Evolutionary conservation across 2,113 vertebrate genomes (phyloP).

Genomic region (Aegotheles bennettii): DNA sequence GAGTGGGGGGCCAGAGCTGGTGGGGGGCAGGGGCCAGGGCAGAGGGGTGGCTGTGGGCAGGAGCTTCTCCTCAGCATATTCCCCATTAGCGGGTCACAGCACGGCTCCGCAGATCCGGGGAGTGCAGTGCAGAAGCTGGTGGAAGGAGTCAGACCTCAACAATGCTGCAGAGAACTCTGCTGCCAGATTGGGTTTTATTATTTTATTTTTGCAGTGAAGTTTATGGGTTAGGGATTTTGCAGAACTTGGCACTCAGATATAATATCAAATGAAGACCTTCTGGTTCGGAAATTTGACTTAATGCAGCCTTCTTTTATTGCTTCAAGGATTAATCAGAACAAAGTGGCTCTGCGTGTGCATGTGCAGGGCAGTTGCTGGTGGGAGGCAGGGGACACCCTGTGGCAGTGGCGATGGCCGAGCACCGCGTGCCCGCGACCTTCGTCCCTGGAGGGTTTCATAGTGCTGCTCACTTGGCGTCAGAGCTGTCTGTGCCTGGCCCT

Average conservation of each 20-base stretch:
- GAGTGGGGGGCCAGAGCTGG: neutral
- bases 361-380: neutral
- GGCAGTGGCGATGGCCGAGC: neutral
- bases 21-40: neutral
- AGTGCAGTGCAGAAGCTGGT: neutral
- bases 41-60: fast-evolving
- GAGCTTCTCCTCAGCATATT: fast-evolving
- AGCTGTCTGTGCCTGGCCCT: fast-evolving
- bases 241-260: constrained; percentile 36
- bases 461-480: fast-evolving
- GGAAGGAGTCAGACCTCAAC: constrained; percentile 45
- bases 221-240: constrained; percentile 48
- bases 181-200: constrained; percentile 34
- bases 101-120: neutral
- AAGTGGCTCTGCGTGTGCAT: constrained; percentile 35
- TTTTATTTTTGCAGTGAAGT: constrained; percentile 28
- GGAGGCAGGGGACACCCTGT: constrained; percentile 7
- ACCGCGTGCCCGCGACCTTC: neutral
- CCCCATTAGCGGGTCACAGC: neutral
- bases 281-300: constrained; percentile 58
- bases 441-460: fast-evolving
- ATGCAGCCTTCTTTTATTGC: constrained; percentile 49
- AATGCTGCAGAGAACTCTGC: constrained; percentile 14
- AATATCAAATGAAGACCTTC: constrained; percentile 60
- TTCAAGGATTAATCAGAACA: constrained; percentile 31